Evolutionary conservation across 1,140 invertebrate genomes (phyloP), one percentile per base, ranked within the genome.

Genomic region (Dolichoris vasculosae): DNA sequence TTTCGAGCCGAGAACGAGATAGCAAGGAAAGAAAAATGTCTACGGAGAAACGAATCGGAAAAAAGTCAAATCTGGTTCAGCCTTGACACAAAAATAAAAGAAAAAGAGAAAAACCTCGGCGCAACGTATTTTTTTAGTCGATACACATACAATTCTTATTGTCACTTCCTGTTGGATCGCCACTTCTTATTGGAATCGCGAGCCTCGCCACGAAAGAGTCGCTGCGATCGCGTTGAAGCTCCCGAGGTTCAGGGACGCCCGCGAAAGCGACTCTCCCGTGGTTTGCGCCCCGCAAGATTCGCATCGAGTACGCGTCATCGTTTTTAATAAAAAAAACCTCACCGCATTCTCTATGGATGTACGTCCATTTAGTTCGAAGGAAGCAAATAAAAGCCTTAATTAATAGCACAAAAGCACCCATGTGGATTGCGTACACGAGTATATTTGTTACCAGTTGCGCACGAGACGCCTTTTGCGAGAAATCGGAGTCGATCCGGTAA

Each of bases 141-240:
- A 59, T 23, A 59, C 48, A 59, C 38, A 11, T 38, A 17, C 35
- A 59, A 80, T 80, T 67, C 38, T 67, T 40, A 80, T 46, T 67
- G 59, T 64, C 40, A 40, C 59, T 80, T 80, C 78, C 78, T 80
- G 78, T 32, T n/a, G n/a, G n/a, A n/a, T n/a, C n/a, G n/a, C n/a
- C n/a, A n/a, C n/a, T n/a, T 80, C 67, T 73, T 82, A 32, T 82
- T 59, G 48, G 46, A 40, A 73, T 17, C 20, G 48, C 23, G 67
- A 20, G 32, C 26, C 23, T 0, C 2, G 8, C 23, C 4, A 3
- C n/a, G n/a, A n/a, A n/a, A 3, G 26, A 59, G 23, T 26, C 2
- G 23, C 55, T 2, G 13, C 23, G 23, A 59, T 2, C 55, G 77
- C 17, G 43, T 23, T 35, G 40, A 30, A 73, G 43, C n/a, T 55